Base-by-base conservation (phyloP, 1,140 invertebrate genomes). In the Stratiolaelaps scimitus region DNA sequence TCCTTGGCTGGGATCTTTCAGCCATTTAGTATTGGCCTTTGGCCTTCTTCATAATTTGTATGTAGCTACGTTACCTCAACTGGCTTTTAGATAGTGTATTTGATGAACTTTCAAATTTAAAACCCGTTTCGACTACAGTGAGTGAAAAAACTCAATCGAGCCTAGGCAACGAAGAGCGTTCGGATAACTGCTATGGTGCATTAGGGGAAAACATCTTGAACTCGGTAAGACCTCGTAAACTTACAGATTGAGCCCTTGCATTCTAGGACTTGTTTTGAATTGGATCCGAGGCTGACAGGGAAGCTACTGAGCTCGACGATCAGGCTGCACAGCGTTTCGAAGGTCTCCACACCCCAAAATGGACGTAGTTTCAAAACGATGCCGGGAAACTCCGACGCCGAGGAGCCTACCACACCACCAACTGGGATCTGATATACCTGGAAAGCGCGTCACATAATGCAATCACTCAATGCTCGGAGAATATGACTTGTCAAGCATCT, bases 201-300 rank as follows among this genome's bases (percentile, higher is more conserved):
- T 13, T 45, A 13, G 13, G 13, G 13, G 44, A 45, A 45, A n/a
- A 45, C n/a, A 13, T 45, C 44, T 13, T 13, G 44, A 45, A 45
- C n/a, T 48, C 47, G 15, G 47, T 15, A 15, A 48, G 28, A 7
- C 28, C 47, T n/a, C n/a, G n/a, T n/a, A 6, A 6, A 60, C 53
- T 60, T 26, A 60, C 53, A 60, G 20, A 60, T 60, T 20, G 53
- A 60, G 23, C 53, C 53, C 34, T 60, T 60, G 53, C 53, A 29
- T 26, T 60, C 53, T 15, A 60, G 53, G 23, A 60, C 53, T 60
- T 60, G 53, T 60, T 60, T 60, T n/a, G 53, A 60, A 34, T 60
- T 60, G 26, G 53, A 60, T 29, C 53, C 26, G 26, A 60, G 53
- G 20, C 53, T 60, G 34, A 60, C 53, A 26, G 53, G 53, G 20